Evolutionary conservation across 2,888 invertebrate genomes (phyloP).

Genomic region (Torymus tubicola): DNA sequence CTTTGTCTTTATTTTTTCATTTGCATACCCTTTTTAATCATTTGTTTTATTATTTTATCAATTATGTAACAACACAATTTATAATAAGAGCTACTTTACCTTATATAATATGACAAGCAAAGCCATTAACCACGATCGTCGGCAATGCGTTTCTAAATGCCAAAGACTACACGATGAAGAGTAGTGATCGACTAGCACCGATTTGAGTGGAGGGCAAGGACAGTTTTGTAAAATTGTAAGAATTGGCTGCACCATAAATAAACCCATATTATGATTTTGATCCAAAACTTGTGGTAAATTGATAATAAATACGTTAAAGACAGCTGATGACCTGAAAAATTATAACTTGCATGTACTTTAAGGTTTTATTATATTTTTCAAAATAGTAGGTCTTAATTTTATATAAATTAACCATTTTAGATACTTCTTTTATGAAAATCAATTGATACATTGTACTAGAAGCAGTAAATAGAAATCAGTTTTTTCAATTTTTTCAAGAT

Average conservation of each 20-base stretch:
- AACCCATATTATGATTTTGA: conserved; percentile 96
- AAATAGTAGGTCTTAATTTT: too few species aligned
- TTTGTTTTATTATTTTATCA: too few species aligned
- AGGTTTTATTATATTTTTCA: too few species aligned
- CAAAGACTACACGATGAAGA: conserved; percentile 89
- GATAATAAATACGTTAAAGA: conserved; percentile 96
- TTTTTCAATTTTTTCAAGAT: too few species aligned
- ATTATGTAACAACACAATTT: conserved; percentile 1
- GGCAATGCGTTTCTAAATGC: conserved; percentile 89
- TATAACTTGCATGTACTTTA: too few species aligned
- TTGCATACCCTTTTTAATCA: too few species aligned
- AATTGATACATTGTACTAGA: too few species aligned
- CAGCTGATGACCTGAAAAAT: conserved; percentile 86
- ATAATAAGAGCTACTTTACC: conserved; percentile 77
- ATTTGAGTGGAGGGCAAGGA: conserved; percentile 85
- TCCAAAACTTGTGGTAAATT: conserved; percentile 96
- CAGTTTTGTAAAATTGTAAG: conserved; percentile 88
- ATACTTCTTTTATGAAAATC: too few species aligned
- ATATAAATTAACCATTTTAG: too few species aligned
- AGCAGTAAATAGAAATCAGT: too few species aligned
- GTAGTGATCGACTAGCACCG: conserved; percentile 79
- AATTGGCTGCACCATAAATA: conserved; percentile 90
- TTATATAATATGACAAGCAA: conserved; percentile 96
- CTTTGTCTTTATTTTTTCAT: too few species aligned
- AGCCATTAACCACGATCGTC: conserved; percentile 95